phyloP scores from a whole-genome alignment of 2,113 vertebrate species.

The Tragelaphus buxtoni region DNA sequence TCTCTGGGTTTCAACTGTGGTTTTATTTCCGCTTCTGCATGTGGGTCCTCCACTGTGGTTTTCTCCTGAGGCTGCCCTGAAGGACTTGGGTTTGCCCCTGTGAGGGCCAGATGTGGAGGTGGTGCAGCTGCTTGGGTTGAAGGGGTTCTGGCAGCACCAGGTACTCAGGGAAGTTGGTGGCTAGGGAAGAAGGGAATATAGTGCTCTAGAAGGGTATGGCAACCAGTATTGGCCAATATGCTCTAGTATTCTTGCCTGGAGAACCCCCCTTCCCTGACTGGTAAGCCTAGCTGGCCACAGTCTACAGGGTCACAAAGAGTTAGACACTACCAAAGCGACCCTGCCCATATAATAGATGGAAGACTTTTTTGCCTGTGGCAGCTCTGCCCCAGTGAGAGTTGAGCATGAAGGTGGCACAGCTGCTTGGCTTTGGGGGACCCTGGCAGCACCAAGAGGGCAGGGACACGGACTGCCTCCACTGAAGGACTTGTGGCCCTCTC shows the following conservation, averaged over 20 bases:
- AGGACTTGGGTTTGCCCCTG: no score
- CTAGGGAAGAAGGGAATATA: background rate
- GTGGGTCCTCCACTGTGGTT: no score
- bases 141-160: no score
- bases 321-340: fast-evolving
- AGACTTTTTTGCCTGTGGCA: background rate
- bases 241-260: background rate
- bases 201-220: background rate
- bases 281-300: background rate
- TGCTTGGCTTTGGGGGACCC: background rate
- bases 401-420: background rate
- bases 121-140: no score
- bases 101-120: no score
- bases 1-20: no score
- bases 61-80: no score
- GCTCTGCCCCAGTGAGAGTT: background rate
- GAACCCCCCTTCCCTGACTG: background rate
- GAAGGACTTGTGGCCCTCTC: background rate
- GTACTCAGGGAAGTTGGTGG: no score
- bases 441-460: background rate
- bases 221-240: background rate
- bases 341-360: background rate
- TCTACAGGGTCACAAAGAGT: background rate
- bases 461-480: background rate
- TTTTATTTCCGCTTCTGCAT: no score